Evolutionary conservation across 2,888 invertebrate genomes (phyloP).

Genomic region (Sminthurinus aureus): DNA sequence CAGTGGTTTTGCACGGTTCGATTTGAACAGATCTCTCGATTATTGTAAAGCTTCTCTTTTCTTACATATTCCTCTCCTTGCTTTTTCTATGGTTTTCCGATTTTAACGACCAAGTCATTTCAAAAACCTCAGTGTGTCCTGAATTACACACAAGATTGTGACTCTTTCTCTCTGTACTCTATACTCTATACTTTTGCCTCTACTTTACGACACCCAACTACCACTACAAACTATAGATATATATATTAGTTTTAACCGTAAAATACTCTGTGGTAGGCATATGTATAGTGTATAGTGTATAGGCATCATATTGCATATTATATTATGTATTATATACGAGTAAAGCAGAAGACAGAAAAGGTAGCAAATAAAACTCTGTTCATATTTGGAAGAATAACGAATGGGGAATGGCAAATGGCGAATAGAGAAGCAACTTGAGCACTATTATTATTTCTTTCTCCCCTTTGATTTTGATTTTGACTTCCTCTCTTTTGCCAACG

Average conservation of each 20-base stretch:
- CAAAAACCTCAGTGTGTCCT: constrained; percentile 15
- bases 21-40: constrained; percentile 38
- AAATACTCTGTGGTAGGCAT: too few relatives aligned
- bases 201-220: background rate
- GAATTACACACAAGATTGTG: constrained; percentile 3
- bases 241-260: background rate
- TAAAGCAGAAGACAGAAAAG: too few relatives aligned
- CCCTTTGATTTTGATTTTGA: too few relatives aligned
- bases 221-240: background rate
- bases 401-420: too few relatives aligned
- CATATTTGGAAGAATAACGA: too few relatives aligned
- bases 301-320: too few relatives aligned
- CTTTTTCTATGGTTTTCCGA: constrained; percentile 36
- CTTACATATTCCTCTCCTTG: background rate
- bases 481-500: too few relatives aligned
- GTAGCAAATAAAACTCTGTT: too few relatives aligned
- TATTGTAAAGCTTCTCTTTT: constrained; percentile 29
- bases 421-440: too few relatives aligned
- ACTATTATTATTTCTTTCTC: too few relatives aligned
- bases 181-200: background rate
- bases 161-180: constrained; percentile 4
- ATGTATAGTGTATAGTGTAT: too few relatives aligned
- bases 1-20: constrained; percentile 28
- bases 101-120: constrained; percentile 36
- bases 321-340: too few relatives aligned